phyloP scores from a whole-genome alignment of 2,888 invertebrate species.

The Hirtodrosophila duncani region DNA sequence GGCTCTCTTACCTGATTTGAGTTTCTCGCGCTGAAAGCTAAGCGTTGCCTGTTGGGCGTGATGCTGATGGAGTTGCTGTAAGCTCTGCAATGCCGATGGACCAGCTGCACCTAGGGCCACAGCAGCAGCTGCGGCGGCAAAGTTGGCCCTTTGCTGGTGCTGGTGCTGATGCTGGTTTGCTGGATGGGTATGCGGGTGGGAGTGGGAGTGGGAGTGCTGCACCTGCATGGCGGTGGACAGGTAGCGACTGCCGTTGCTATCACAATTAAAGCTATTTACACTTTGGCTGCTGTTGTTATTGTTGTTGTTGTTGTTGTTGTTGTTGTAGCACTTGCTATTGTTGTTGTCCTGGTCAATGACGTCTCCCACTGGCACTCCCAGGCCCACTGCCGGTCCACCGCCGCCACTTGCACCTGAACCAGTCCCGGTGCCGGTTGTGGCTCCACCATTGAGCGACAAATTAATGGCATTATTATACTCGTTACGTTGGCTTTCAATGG shows the following conservation, averaged over 20 bases:
- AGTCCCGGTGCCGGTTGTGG: no score
- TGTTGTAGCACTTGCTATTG: slow-evolving; percentile 38
- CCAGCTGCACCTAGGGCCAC: slow-evolving; percentile 64
- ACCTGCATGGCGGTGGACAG: slow-evolving; percentile 54
- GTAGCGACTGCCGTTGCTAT: slow-evolving; percentile 69
- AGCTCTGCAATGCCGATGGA: slow-evolving; percentile 77
- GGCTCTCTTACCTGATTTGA: slow-evolving; percentile 70
- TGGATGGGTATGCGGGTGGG: slow-evolving; percentile 27
- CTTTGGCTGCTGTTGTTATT: slow-evolving; percentile 45
- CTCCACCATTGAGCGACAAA: slow-evolving; percentile 75
- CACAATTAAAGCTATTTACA: slow-evolving; percentile 77
- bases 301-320: slow-evolving; percentile 33
- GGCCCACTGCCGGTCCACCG: no score
- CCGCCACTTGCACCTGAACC: slow-evolving; percentile 9
- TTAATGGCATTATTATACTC: slow-evolving; percentile 78
- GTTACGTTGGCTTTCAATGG: slow-evolving; percentile 54
- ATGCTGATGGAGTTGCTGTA: slow-evolving; percentile 78
- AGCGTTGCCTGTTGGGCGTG: slow-evolving; percentile 75
- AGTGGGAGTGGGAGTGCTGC: slow-evolving; percentile 51
- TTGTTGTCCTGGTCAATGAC: slow-evolving; percentile 43
- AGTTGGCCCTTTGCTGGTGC: slow-evolving; percentile 65
- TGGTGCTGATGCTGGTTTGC: slow-evolving; percentile 51
- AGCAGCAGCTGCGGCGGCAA: slow-evolving; percentile 56
- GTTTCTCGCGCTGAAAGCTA: slow-evolving; percentile 75
- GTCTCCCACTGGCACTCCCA: slow-evolving; percentile 14